phyloP scores from a whole-genome alignment of 2,888 invertebrate species.

The Eupeodes luniger region DNA sequence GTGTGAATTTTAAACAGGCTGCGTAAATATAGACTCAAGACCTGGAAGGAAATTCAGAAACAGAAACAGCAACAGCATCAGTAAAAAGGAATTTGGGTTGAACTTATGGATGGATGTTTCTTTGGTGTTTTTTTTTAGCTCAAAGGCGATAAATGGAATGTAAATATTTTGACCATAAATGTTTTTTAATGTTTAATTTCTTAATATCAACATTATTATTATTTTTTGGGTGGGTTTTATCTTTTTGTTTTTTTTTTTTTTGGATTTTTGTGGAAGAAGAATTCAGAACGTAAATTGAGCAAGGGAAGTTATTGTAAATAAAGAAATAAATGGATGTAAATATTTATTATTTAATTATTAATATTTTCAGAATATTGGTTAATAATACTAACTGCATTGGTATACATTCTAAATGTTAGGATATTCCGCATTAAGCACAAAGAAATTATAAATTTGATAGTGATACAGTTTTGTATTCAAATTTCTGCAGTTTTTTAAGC shows the following conservation, averaged over 20 bases:
- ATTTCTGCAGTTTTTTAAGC: too few species aligned
- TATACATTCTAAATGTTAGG: not conserved
- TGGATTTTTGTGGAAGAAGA: not conserved
- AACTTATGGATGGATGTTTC: slow-evolving; percentile 11
- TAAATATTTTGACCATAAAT: slow-evolving; percentile 45
- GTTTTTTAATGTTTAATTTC: slow-evolving; percentile 1
- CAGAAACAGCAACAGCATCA: too few species aligned
- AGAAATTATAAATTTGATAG: too few species aligned
- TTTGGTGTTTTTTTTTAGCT: not conserved
- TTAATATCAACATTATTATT: not conserved
- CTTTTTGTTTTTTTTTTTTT: not conserved
- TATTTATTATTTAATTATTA: slow-evolving; percentile 22
- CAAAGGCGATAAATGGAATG: slow-evolving; percentile 35
- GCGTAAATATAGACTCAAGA: slow-evolving; percentile 49
- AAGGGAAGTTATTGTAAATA: slow-evolving; percentile 44
- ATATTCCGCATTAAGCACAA: not conserved
- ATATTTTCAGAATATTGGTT: not conserved
- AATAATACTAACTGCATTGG: not conserved
- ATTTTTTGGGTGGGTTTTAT: not conserved
- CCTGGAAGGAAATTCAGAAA: slow-evolving; percentile 15
- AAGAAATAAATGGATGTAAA: slow-evolving; percentile 26
- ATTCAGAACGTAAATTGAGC: slow-evolving; percentile 31
- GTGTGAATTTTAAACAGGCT: slow-evolving; percentile 29
- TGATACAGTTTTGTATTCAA: too few species aligned
- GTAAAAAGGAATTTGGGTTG: slow-evolving; percentile 39